Base-by-base conservation (phyloP, 2,797 vertebrate genomes). In the Acipenser transmontanus region DNA sequence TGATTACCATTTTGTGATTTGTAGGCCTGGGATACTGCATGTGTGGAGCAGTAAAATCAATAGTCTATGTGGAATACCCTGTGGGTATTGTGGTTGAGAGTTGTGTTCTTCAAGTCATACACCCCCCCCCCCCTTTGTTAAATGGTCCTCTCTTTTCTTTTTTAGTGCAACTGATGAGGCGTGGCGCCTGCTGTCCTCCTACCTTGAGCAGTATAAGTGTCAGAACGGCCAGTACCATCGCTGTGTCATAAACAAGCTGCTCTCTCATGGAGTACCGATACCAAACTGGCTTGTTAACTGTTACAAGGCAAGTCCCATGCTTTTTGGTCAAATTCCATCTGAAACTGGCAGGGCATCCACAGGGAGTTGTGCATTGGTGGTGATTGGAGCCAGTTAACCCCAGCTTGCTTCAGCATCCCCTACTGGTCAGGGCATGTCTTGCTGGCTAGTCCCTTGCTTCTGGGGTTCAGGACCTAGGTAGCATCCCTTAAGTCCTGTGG, bases 201-300 rank as follows among this genome's bases (percentile, higher is more conserved):
- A 96, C 71, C 78, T 99, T 71, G 92, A 95, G 66, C 86, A 75
- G 20, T 85, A 92, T 70, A 84, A 88, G 0, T 88, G 89, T 4
- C 80, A 90, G 69, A 95, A 93, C 67, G 89, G 87, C 7, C 86
- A 87, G 54, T 83, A 98, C 78, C 92, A 98, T 71, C 91, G 84
- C 68, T 93, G 91, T 0, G 93, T 99, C 68, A 95, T 99, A 81
- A 91, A 89, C 77, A 96, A 95, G 83, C 87, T 99, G 68, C 76
- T 99, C 77, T 92, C 92, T 0, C 95, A 98, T 0, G 93, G 93
- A 0, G 83, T 93, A 0, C 94, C 95, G 1, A 84, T 93, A 65
- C 96, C 97, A 59, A 95, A 91, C 74, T 98, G 97, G 95, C 88
- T 99, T 69, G 80, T 94, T 57, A 94, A 91, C 70, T 91, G 89